These are phyloP conservation scores for Tetrax tetrax DNA, from an alignment of 2,113 vertebrate species.

Conservation along the genomic window DNA sequence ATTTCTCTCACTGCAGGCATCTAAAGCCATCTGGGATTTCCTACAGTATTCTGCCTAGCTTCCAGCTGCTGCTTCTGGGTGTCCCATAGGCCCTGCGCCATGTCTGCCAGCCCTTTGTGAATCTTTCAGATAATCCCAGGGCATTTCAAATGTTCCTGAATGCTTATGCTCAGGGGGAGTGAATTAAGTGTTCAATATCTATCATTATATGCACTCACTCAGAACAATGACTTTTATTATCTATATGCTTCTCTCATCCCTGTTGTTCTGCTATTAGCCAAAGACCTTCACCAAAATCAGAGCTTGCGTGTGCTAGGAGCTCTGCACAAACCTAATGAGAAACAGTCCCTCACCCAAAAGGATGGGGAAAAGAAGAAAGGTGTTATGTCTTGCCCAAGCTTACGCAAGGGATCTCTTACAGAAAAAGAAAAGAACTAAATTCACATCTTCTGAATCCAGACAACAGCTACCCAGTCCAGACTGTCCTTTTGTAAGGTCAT, in stretches of 20 bases:
- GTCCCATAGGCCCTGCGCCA: not conserved
- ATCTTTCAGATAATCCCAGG: not conserved
- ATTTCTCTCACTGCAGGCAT: not conserved
- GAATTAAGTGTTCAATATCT: not conserved
- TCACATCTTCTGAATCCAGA: not conserved
- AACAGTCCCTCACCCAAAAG: not conserved
- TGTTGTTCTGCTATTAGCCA: not conserved
- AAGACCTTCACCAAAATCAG: not conserved
- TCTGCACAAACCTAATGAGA: not conserved
- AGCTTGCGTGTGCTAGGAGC: not conserved
- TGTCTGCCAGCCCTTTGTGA: not conserved
- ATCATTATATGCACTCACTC: not conserved
- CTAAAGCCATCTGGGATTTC: not conserved
- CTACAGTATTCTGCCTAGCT: not conserved
- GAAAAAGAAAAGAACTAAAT: not conserved
- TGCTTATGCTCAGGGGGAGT: not conserved
- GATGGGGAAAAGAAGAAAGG: fast-evolving
- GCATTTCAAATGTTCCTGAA: not conserved
- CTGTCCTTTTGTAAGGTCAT: not conserved
- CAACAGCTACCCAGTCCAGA: not conserved
- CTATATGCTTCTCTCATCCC: not conserved
- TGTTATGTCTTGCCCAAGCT: not conserved
- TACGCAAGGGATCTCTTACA: not conserved
- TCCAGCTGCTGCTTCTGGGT: not conserved
- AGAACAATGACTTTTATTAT: not conserved